Percentiles rank a stretch among this genome's conserved stretches.
Conservation (phyloP, 2,888 invertebrate genomes). For the Ischnus inquisitorius region DNA sequence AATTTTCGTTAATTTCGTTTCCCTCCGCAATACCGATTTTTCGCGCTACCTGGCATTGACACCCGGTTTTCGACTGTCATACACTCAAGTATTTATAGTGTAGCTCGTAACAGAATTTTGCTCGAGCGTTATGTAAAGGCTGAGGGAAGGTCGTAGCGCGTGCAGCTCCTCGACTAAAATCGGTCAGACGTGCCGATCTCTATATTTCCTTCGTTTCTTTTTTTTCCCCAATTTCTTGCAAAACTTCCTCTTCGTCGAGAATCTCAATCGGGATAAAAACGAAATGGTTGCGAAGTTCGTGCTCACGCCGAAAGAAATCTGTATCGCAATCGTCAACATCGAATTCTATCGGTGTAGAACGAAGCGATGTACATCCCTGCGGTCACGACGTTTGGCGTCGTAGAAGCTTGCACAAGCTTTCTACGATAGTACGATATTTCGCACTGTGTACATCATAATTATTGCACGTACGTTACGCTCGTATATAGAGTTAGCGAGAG, state of each 20-base stretch:
- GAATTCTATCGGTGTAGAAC: not conserved
- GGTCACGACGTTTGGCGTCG: conserved; percentile 9
- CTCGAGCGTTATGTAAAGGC: conserved; percentile 67
- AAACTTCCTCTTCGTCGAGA: not conserved
- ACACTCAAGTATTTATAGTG: conserved; percentile 66
- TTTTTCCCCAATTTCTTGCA: not conserved
- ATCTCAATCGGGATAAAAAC: not conserved
- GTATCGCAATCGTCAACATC: not conserved
- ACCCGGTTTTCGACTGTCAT: conserved; percentile 56
- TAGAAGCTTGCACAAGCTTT: conserved; percentile 34
- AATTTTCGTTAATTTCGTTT: not conserved
- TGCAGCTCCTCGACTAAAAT: conserved; percentile 34
- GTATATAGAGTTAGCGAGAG: conserved; percentile 22
- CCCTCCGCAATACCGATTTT: not conserved
- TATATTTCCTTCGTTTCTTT: not conserved
- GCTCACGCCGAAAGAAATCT: not conserved
- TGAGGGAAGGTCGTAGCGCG: conserved; percentile 60
- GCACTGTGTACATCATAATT: conserved; percentile 19
- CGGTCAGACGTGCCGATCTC: not conserved
- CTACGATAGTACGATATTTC: conserved; percentile 17
- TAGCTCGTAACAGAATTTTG: conserved; percentile 58
- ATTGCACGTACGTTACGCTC: conserved; percentile 32
- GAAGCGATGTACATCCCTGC: not conserved
- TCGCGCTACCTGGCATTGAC: conserved; percentile 53
- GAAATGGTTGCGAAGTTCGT: not conserved